phyloP scores from a whole-genome alignment of 64 coral and sea anemone genomes.

The Stylophora pistillata region DNA sequence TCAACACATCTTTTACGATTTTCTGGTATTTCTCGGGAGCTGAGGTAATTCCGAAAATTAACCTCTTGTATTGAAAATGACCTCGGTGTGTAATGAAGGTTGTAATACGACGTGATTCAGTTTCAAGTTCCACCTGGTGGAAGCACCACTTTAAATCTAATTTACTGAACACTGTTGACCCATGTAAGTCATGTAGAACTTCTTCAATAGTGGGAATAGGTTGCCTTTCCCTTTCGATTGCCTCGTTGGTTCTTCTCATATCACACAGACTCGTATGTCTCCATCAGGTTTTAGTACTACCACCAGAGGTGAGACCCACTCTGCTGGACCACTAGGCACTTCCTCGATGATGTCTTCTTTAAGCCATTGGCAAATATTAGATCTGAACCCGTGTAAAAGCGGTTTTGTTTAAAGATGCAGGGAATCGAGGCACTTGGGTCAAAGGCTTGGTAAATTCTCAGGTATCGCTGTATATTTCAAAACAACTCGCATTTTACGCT shows the following conservation, averaged over 20 bases:
- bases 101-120: not conserved
- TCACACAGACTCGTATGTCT: not conserved
- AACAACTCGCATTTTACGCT: too few relatives aligned
- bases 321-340: not conserved
- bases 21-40: not conserved
- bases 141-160: not conserved
- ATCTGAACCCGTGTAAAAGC: too few relatives aligned
- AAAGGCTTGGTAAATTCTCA: too few relatives aligned
- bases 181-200: not conserved
- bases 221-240: not conserved
- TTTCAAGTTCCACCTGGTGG: not conserved
- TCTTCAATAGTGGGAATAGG: conserved; percentile 8
- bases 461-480: too few relatives aligned
- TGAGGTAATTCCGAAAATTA: not conserved
- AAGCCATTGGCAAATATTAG: too few relatives aligned
- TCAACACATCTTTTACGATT: conserved; percentile 9
- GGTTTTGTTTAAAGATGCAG: too few relatives aligned
- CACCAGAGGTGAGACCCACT: not conserved
- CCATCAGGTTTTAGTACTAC: not conserved
- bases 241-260: not conserved
- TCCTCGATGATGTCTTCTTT: conserved; percentile 50
- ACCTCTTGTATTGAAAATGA: not conserved
- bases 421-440: too few relatives aligned
- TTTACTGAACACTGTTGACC: not conserved
- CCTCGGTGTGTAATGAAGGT: not conserved